Percentiles rank a stretch among this genome's conserved stretches.
These are phyloP conservation scores for Lasioglossum figueresi DNA, from an alignment of 2,888 invertebrate species.

Conservation along the genomic window DNA sequence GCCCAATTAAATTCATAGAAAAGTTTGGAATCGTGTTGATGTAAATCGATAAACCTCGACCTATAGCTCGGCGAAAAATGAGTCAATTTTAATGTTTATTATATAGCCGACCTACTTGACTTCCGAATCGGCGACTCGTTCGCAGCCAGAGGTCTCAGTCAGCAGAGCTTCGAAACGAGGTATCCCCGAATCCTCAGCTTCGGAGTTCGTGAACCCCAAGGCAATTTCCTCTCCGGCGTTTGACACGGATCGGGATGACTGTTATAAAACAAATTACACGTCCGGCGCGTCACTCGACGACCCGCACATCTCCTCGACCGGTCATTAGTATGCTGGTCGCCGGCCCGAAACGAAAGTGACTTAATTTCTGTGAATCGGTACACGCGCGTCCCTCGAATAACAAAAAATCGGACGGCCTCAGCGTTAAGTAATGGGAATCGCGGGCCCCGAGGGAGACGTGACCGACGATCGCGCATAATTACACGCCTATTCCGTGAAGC, in stretches of 20 bases:
- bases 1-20: too few relatives aligned
- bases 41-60: too few relatives aligned
- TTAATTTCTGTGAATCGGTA: conserved; percentile 50
- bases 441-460: not conserved
- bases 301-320: not conserved
- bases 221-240: conserved; percentile 14
- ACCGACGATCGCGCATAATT: conserved; percentile 24
- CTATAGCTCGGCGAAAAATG: not conserved
- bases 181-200: not conserved
- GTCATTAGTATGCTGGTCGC: conserved; percentile 45
- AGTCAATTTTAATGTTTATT: conserved; percentile 3
- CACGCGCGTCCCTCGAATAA: conserved; percentile 26
- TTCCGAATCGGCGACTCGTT: conserved; percentile 24
- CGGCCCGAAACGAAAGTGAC: conserved; percentile 52
- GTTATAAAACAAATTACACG: conserved; percentile 42
- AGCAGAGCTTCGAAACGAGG: conserved; percentile 18
- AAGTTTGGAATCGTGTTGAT: too few relatives aligned
- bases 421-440: conserved; percentile 24
- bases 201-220: not conserved
- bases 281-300: not conserved
- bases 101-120: too few relatives aligned
- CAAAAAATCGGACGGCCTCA: conserved; percentile 27
- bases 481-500: not conserved
- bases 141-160: not conserved
- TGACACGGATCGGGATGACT: conserved; percentile 24